Conservation (phyloP, 2,113 vertebrate species). For the Festucalex cinctus region DNA sequence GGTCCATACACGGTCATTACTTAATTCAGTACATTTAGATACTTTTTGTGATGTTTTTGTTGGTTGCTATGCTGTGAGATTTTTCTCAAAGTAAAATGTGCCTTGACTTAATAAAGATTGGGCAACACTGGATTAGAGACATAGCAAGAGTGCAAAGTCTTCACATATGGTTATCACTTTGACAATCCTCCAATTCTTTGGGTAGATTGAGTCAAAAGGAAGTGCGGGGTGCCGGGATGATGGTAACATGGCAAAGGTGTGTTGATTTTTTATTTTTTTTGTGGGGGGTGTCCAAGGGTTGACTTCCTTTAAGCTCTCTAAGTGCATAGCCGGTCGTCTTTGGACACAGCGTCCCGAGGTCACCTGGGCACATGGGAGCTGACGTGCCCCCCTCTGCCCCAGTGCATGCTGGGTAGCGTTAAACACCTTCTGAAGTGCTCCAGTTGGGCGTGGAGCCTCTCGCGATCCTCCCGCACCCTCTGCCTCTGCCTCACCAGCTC, state of each 20-base stretch:
- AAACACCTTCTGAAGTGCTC: constrained; percentile 98
- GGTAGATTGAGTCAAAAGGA: constrained; percentile 13
- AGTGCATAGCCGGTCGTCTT: constrained; percentile 28
- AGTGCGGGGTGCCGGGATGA: neutral
- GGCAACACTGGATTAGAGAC: neutral
- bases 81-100: neutral
- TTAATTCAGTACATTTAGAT: no score
- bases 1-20: no score
- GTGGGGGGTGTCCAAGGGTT: constrained; percentile 12
- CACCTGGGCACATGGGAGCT: constrained; percentile 88
- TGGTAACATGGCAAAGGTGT: constrained; percentile 10
- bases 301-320: constrained; percentile 36
- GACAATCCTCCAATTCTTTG: constrained; percentile 23
- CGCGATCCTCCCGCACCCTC: constrained; percentile 87
- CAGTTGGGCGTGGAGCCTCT: constrained; percentile 92
- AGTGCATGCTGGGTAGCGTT: constrained; percentile 86
- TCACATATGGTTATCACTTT: constrained; percentile 4
- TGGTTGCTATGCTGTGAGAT: no score
- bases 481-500: constrained; percentile 91
- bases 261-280: neutral
- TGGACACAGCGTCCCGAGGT: constrained; percentile 33
- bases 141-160: neutral
- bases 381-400: constrained; percentile 82
- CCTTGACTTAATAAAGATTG: neutral
- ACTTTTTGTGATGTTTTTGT: neutral